Conservation (phyloP, 2,888 invertebrate genomes). For the Limnephilus auricula region DNA sequence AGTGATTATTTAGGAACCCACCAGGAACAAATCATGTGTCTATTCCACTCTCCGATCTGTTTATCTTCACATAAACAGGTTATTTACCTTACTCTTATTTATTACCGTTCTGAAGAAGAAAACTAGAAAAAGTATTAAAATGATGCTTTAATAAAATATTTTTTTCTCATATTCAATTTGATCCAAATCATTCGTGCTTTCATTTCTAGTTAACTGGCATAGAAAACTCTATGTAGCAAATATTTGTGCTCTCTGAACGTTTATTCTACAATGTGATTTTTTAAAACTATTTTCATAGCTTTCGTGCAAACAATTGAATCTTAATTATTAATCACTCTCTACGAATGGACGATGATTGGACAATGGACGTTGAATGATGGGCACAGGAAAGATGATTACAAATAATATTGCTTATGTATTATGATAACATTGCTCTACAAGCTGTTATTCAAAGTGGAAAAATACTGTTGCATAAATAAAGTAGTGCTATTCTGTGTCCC, state of each 20-base stretch:
- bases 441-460: background rate
- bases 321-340: background rate
- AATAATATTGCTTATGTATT: background rate
- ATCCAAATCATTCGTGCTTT: background rate
- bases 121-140: slow-evolving; percentile 1
- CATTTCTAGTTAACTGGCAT: background rate
- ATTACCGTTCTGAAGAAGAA: background rate
- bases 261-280: background rate
- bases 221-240: background rate
- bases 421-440: background rate
- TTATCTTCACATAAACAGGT: slow-evolving; percentile 29
- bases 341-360: background rate
- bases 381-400: background rate
- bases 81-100: background rate
- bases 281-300: background rate
- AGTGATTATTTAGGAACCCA: background rate
- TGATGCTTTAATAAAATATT: background rate
- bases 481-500: background rate
- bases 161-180: background rate
- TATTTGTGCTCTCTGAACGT: background rate
- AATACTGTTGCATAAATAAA: background rate
- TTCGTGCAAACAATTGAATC: background rate
- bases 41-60: background rate
- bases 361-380: background rate
- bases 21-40: slow-evolving; percentile 15